Conservation (phyloP, 2,113 vertebrate genomes). For the Tychaedon coryphoeus region DNA sequence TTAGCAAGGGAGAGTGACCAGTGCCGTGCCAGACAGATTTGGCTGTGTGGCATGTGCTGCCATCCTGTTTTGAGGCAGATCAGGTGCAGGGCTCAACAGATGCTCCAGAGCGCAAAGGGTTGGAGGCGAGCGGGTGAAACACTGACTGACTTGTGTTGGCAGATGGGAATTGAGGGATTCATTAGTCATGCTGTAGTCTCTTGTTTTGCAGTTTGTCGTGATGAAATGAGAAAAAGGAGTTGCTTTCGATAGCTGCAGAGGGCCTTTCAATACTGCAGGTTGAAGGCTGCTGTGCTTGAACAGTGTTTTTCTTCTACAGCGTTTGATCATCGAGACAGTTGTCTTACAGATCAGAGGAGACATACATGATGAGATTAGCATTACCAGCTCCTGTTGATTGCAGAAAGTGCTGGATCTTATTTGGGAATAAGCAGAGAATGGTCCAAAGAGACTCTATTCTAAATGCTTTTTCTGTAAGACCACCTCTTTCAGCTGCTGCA, state of each 20-base stretch:
- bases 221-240: not conserved
- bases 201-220: not conserved
- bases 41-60: fast-evolving
- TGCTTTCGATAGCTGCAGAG: not conserved
- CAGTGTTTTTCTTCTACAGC: not conserved
- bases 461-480: not conserved
- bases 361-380: not conserved
- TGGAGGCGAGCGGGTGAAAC: not conserved
- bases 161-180: slow-evolving; percentile 33
- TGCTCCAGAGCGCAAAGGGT: fast-evolving
- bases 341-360: not conserved
- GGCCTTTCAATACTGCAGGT: not conserved
- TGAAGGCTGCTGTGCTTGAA: not conserved
- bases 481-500: not conserved
- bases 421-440: not conserved
- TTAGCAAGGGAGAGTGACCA: not conserved
- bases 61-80: not conserved
- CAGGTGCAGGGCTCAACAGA: not conserved
- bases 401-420: not conserved
- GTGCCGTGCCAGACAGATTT: not conserved
- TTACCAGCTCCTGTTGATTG: not conserved
- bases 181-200: slow-evolving; percentile 49
- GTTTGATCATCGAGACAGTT: not conserved
- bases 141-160: slow-evolving; percentile 31
- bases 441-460: not conserved